Evolutionary conservation across 35 echinoderm and acorn worm species (phyloP), one percentile per base, ranked within the genome.

Genomic region (Acanthaster planci): DNA sequence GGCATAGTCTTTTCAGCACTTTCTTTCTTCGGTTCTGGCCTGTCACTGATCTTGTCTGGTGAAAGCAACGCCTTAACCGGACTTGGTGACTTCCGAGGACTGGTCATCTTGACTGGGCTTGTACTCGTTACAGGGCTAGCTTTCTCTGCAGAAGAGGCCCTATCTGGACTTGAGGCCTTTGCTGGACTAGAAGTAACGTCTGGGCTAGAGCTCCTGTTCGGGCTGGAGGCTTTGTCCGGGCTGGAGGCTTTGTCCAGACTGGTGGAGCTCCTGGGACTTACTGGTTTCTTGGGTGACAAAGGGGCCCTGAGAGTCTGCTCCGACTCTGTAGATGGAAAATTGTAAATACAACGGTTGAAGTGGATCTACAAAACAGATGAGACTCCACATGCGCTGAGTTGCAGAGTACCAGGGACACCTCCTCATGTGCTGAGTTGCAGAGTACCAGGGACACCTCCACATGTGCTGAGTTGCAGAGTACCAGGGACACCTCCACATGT

Each of bases 221-320:
- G 36, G 16, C 67, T 34, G 7, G 64, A 72, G 22, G 26, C 50
- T 68, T 78, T 86, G 29, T 51, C 47, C 18, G 44, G 36, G 16
- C 67, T 34, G 7, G 64, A 72, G 22, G 26, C 10, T 72, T 72
- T 72, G 64, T 34, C 34, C 23, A 34, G 64, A 72, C 64, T 72
- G 22, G 26, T 26, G 29, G 64, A 31, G 0, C 7, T 72, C 19
- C 34, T 26, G 0, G 29, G 64, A 26, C 23, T 31, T 2, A 26
- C 15, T 22, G 60, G 37, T 18, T 67, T 85, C 38, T 39, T 56
- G 14, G 64, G 64, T 19, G 64, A 72, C 0, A 26, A 72, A 31
- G 64, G 64, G 19, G 64, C 64, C 64, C 30, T 72, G 26, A 72
- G 29, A 2, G 64, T 72, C 15, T 72, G 64, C 23, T 72, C 64